Evolutionary conservation across 2,888 invertebrate genomes (phyloP).

Genomic region (Rhingia rostrata): DNA sequence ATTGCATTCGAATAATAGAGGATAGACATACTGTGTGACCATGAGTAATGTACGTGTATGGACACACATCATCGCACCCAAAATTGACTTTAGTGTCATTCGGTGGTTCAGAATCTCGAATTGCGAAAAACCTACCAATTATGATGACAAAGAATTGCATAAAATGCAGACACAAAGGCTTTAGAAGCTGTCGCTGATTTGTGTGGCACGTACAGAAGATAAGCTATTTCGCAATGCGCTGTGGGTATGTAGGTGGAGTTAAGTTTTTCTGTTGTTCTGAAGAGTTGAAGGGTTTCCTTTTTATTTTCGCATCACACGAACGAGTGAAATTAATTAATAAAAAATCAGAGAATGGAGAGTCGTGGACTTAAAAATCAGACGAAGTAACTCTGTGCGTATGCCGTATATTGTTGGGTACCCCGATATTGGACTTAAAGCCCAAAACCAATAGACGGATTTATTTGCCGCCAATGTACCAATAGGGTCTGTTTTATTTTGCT

Average conservation of each 20-base stretch:
- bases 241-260: neutral
- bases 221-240: neutral
- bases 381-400: too few relatives aligned
- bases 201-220: neutral
- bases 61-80: conserved; percentile 6
- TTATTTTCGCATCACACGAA: neutral
- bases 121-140: conserved; percentile 5
- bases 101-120: neutral
- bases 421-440: too few relatives aligned
- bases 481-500: too few relatives aligned
- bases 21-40: conserved; percentile 1
- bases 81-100: conserved; percentile 8
- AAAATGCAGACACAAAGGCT: neutral
- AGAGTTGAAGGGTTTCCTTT: neutral
- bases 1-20: neutral
- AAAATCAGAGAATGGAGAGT: too few relatives aligned
- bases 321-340: too few relatives aligned
- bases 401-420: too few relatives aligned
- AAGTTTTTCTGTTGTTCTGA: conserved; percentile 5
- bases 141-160: conserved; percentile 13
- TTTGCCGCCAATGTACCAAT: too few relatives aligned
- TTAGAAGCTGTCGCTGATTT: neutral
- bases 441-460: too few relatives aligned
- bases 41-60: conserved; percentile 8
- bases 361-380: too few relatives aligned